Percentiles rank a stretch among this genome's conserved stretches.
Conservation (phyloP, 2,888 invertebrate species). For the Agrotis exclamationis region DNA sequence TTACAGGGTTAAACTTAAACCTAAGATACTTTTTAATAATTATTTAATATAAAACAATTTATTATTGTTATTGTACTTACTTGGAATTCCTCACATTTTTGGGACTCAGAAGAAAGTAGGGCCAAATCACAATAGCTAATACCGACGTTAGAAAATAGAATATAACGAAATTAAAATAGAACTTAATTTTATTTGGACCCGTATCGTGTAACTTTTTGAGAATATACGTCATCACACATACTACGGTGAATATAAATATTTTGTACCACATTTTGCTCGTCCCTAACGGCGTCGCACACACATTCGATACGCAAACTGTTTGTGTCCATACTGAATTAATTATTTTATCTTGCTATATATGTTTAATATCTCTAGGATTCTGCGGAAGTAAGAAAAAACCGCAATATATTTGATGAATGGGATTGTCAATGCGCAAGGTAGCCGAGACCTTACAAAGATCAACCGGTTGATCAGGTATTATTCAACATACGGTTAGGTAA, state of each 20-base stretch:
- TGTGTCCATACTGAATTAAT: slow-evolving; percentile 68
- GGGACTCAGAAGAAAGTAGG: slow-evolving; percentile 79
- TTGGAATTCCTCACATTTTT: slow-evolving; percentile 81
- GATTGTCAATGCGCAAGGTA: neutral
- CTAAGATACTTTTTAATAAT: no score
- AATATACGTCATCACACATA: slow-evolving; percentile 72
- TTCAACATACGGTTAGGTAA: neutral
- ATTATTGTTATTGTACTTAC: slow-evolving; percentile 76
- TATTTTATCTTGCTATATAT: slow-evolving; percentile 52
- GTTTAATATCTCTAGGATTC: slow-evolving; percentile 64
- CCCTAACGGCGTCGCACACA: slow-evolving; percentile 58
- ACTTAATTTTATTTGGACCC: slow-evolving; percentile 78
- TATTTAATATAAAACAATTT: neutral
- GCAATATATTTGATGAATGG: slow-evolving; percentile 15
- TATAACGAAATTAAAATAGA: slow-evolving; percentile 74
- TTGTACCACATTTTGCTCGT: slow-evolving; percentile 77
- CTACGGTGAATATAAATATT: slow-evolving; percentile 68
- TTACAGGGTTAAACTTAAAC: no score
- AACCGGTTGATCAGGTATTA: slow-evolving; percentile 4
- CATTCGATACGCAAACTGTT: slow-evolving; percentile 66
- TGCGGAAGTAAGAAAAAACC: slow-evolving; percentile 32
- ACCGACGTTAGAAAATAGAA: slow-evolving; percentile 73
- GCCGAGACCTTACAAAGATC: neutral
- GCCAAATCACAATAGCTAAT: slow-evolving; percentile 74
- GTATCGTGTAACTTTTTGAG: slow-evolving; percentile 74